A percentile compares a stretch with the other conserved stretches of the same genome.
These are phyloP conservation scores for Diaphora mendica DNA, from an alignment of 2,888 invertebrate genomes.

Conservation along the genomic window DNA sequence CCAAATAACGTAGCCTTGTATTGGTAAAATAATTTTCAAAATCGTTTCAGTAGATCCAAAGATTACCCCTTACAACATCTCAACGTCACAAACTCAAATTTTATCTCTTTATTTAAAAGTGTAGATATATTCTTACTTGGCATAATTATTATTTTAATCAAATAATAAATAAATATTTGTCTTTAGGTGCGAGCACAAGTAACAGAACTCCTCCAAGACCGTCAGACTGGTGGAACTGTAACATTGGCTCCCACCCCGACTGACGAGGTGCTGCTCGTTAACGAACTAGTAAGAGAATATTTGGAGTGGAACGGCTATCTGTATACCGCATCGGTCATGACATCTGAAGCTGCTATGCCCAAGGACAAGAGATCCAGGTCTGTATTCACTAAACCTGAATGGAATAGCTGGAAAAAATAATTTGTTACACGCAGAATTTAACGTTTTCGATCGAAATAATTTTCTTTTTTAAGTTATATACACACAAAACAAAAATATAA, in stretches of 20 bases:
- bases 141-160: too few species aligned
- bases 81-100: too few species aligned
- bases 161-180: background rate
- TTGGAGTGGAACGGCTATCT: conserved; percentile 90
- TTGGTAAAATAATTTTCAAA: too few species aligned
- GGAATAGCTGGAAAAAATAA: background rate
- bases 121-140: background rate
- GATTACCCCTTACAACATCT: too few species aligned
- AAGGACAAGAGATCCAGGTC: conserved; percentile 58
- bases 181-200: conserved; percentile 74
- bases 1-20: too few species aligned
- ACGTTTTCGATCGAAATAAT: too few species aligned
- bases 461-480: too few species aligned
- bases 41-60: too few species aligned
- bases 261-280: conserved; percentile 83
- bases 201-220: conserved; percentile 70
- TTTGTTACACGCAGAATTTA: too few species aligned
- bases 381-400: background rate
- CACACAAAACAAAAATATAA: too few species aligned
- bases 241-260: conserved; percentile 62
- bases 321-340: conserved; percentile 86
- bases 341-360: conserved; percentile 79
- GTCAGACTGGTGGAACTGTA: conserved; percentile 57
- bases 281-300: conserved; percentile 89
- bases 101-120: too few species aligned